phyloP scores from a whole-genome alignment of 2,888 invertebrate species.

The Pharmacophagus antenor region DNA sequence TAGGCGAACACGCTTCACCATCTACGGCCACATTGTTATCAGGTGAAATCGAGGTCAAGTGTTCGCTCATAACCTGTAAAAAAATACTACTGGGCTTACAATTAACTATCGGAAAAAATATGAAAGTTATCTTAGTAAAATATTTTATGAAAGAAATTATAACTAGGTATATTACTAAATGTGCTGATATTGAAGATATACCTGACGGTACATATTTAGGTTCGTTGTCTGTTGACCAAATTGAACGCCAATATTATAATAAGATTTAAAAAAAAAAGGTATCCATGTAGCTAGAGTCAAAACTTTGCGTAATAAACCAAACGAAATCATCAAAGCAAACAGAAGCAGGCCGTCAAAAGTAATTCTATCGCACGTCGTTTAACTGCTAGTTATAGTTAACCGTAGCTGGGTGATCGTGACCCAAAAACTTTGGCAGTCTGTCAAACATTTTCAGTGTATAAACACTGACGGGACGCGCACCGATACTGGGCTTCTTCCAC shows the following conservation, averaged over 20 bases:
- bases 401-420: slow-evolving; percentile 57
- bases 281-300: not conserved
- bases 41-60: too few species aligned
- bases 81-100: too few species aligned
- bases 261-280: not conserved
- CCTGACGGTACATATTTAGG: too few species aligned
- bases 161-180: too few species aligned
- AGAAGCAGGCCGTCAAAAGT: slow-evolving; percentile 8
- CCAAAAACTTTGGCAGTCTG: slow-evolving; percentile 65
- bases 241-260: not conserved
- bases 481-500: slow-evolving; percentile 23
- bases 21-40: too few species aligned
- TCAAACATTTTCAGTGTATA: slow-evolving; percentile 56
- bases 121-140: too few species aligned
- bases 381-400: slow-evolving; percentile 56
- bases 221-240: not conserved
- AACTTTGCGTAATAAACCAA: not conserved
- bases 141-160: too few species aligned
- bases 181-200: too few species aligned
- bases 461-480: slow-evolving; percentile 42
- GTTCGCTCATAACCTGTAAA: too few species aligned
- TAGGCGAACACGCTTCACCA: too few species aligned
- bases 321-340: slow-evolving; percentile 14
- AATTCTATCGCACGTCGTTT: slow-evolving; percentile 17
- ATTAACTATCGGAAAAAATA: too few species aligned